Base-by-base conservation (phyloP, 2,888 invertebrate genomes). In the Caenorhabditis japonica region DNA sequence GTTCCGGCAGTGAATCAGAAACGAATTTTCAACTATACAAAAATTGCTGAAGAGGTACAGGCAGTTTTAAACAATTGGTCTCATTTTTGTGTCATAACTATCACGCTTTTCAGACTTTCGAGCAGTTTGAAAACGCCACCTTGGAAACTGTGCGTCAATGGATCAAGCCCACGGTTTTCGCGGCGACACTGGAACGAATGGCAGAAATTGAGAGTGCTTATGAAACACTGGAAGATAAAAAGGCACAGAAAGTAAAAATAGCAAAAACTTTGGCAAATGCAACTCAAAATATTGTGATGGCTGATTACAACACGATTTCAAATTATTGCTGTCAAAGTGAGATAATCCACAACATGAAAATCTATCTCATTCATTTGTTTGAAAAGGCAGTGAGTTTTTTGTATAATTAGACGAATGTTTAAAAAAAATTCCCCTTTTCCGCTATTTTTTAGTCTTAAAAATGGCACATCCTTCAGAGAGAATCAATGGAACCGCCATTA, bases 11-110 rank as follows among this genome's bases (percentile, higher is more conserved):
- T 92, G 58, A 90, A 94, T 39, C 99, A 99, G 87, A 92, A 93
- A 84, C 91, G 96, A 46, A 91, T 99, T 23, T 99, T 99, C 88
- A 96, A 99, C 88, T 97, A 97, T 88, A 94, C 94, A 0, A 92
- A 93, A 74, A 97, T 97, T 89, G 97, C 95, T 0, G 94, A 97
- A 87, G 95, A 94, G 89, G 93, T 94, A 21, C 15, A n/a, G 4
- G 3, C 12, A 0, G 21, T 44, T 38, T 8, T 27, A 41, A 34
- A 10, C 3, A 5, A 23, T n/a, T n/a, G n/a, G n/a, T n/a, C n/a
- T n/a, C n/a, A n/a, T n/a, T n/a, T n/a, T n/a, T n/a, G n/a, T n/a
- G n/a, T 23, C 13, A 38, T 10, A 15, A 27, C 13, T 34, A 23
- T 1, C n/a, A n/a, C n/a, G n/a, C n/a, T n/a, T 60, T 60, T 13